Percentiles rank a stretch among this genome's conserved stretches.
Evolutionary conservation across 2,113 vertebrate genomes (phyloP).

Genomic region (Larimichthys polyactis): DNA sequence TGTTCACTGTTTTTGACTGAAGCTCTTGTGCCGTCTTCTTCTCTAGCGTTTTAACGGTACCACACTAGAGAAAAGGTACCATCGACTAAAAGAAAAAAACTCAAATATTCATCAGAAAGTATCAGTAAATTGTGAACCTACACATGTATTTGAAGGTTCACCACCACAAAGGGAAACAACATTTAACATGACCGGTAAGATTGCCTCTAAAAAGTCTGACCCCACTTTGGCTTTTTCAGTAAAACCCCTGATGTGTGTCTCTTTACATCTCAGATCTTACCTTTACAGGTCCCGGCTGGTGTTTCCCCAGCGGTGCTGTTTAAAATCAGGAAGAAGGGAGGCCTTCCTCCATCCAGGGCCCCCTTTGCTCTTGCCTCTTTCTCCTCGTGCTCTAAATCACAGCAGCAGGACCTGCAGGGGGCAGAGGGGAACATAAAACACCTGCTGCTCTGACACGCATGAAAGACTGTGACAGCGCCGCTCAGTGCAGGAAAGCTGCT

Average conservation of each 20-base stretch:
- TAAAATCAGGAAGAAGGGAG: constrained; percentile 61
- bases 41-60: too few species aligned
- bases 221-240: constrained; percentile 14
- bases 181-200: background rate
- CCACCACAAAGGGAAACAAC: background rate
- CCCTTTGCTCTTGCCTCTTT: constrained; percentile 4
- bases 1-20: too few species aligned
- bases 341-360: constrained; percentile 20
- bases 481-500: constrained; percentile 27
- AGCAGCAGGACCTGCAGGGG: constrained; percentile 61
- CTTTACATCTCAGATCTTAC: constrained; percentile 28
- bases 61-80: too few species aligned
- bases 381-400: constrained; percentile 68
- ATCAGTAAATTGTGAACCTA: background rate
- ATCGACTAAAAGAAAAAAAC: too few species aligned
- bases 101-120: too few species aligned
- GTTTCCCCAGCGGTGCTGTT: constrained; percentile 57
- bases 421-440: constrained; percentile 70
- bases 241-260: constrained; percentile 25
- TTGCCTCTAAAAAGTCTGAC: constrained; percentile 5
- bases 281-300: constrained; percentile 32
- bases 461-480: constrained; percentile 33
- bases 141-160: background rate
- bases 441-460: constrained; percentile 49
- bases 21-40: too few species aligned